Conservation (phyloP, 2,113 vertebrate genomes). For the Phylloscopus whistleri region DNA sequence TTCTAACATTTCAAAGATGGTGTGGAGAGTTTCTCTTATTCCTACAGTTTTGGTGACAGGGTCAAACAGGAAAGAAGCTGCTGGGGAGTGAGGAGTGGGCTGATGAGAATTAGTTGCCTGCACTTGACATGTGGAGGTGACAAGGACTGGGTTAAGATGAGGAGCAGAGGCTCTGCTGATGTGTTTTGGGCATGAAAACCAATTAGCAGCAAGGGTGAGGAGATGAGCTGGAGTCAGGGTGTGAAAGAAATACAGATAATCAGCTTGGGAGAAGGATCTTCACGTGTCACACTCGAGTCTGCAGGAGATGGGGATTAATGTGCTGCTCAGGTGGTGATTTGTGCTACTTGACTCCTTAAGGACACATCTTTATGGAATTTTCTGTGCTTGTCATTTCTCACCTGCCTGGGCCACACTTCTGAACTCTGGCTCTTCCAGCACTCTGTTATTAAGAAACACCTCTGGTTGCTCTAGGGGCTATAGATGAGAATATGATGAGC, state of each 20-base stretch:
- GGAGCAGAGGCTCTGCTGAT: not conserved
- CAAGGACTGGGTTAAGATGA: not conserved
- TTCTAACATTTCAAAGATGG: not conserved
- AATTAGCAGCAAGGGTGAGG: not conserved
- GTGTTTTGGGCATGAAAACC: not conserved
- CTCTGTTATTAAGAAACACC: not conserved
- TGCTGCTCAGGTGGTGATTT: not conserved
- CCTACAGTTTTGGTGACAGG: not conserved
- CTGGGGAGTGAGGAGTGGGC: not conserved
- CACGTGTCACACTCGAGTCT: not conserved
- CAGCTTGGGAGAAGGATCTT: not conserved
- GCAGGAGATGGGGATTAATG: not conserved
- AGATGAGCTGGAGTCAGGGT: not conserved
- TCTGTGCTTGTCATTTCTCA: not conserved
- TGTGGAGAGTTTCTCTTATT: not conserved
- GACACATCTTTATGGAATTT: not conserved
- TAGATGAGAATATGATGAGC: not conserved
- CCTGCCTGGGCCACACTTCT: not conserved
- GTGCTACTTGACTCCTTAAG: not conserved
- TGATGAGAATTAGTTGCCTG: not conserved
- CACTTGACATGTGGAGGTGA: not conserved
- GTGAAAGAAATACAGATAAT: not conserved
- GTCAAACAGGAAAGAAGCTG: not conserved
- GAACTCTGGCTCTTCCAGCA: not conserved
- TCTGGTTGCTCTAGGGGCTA: too few relatives aligned